Conservation (phyloP, 2,113 vertebrate genomes). For the Uropsilus gracilis region DNA sequence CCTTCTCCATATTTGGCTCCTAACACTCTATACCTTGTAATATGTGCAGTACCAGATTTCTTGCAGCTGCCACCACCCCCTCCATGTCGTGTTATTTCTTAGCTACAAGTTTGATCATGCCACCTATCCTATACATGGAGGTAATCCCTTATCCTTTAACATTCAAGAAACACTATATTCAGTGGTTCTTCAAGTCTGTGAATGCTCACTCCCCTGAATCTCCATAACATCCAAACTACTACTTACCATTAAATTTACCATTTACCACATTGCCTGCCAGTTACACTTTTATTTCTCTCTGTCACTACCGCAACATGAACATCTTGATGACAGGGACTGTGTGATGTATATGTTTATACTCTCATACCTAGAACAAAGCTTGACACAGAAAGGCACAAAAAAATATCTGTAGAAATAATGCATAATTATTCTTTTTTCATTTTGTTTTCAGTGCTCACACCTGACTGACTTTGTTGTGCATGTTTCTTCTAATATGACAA, state of each 20-base stretch:
- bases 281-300: background rate
- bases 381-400: background rate
- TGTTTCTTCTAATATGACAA: background rate
- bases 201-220: constrained; percentile 13
- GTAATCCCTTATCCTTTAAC: background rate
- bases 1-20: background rate
- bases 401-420: background rate
- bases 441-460: background rate
- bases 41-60: background rate
- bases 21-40: background rate
- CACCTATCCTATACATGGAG: background rate
- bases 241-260: background rate
- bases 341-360: background rate
- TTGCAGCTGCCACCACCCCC: background rate
- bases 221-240: background rate
- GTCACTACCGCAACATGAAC: background rate
- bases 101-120: background rate
- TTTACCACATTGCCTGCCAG: background rate
- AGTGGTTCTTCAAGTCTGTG: background rate
- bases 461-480: background rate
- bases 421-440: background rate
- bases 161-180: background rate
- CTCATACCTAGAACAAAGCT: background rate
- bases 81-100: background rate
- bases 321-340: background rate